phyloP scores from a whole-genome alignment of 2,113 vertebrate genomes.

The Syrrhaptes paradoxus region DNA sequence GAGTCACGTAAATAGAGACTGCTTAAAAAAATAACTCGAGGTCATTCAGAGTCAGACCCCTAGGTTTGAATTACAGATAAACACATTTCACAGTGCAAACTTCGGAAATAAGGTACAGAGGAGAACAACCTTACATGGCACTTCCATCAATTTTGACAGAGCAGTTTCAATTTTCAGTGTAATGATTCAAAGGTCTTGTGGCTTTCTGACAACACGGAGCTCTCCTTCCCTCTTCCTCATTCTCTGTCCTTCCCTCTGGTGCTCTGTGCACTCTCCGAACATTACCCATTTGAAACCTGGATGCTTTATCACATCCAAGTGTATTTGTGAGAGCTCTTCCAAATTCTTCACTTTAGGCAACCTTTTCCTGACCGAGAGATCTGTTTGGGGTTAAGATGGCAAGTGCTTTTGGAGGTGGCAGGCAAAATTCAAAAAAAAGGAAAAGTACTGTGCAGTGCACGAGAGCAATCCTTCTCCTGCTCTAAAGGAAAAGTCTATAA shows the following conservation, averaged over 20 bases:
- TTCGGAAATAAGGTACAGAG: neutral
- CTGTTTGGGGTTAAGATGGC: neutral
- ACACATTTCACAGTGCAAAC: slow-evolving; percentile 20
- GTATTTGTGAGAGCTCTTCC: neutral
- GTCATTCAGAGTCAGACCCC: neutral
- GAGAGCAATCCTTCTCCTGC: neutral
- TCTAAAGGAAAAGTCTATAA: neutral
- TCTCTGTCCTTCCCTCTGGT: neutral
- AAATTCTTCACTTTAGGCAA: neutral
- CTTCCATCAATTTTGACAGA: slow-evolving; percentile 21
- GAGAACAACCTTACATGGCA: neutral
- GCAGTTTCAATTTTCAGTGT: slow-evolving; percentile 10
- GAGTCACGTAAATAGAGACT: slow-evolving; percentile 21
- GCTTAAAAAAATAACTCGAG: slow-evolving; percentile 49
- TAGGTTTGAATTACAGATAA: slow-evolving; percentile 32
- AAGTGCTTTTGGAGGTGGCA: neutral
- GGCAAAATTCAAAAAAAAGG: neutral
- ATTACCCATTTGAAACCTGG: neutral
- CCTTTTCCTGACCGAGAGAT: neutral
- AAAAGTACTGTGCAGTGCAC: neutral
- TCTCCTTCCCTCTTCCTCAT: neutral
- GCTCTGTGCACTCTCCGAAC: neutral
- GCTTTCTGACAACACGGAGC: neutral
- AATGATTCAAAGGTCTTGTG: neutral
- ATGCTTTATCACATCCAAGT: neutral